Evolutionary conservation across 2,113 vertebrate genomes (phyloP), one percentile per base, ranked within the genome.

Genomic region (Channa maculata): DNA sequence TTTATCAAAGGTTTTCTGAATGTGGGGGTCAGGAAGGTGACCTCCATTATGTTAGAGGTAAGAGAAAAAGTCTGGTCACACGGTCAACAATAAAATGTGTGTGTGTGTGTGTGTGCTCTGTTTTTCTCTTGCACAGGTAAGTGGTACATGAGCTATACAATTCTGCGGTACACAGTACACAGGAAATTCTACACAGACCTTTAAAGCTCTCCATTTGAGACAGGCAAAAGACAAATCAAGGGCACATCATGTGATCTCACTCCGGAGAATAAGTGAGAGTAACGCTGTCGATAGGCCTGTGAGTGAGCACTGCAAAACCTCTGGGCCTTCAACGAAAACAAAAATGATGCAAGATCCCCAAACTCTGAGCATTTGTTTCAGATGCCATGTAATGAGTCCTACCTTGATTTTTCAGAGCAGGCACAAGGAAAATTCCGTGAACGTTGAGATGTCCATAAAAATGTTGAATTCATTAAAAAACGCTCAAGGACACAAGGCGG

Each of bases 391-490:
- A 34, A 37, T 45, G n/a, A 65, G 4, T 79, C 90, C 85, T 91
- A 91, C 90, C 90, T 90, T 86, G 8, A 58, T 70, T 74, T 24
- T 78, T 80, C 61, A 73, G 66, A 77, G 74, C 4, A 39, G 69
- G n/a, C 7, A 24, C 75, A 80, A 85, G 79, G 5, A 83, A 73
- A 70, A 45, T 38, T 71, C 33, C 33, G 5, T 2, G 14, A 73
- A 59, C 36, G 44, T 13, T 46, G 65, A 0, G 8, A 34, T 9
- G 3, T 65, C 61, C 41, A 38, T 34, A 72, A 2, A 73, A 1
- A 55, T 41, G 1, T 44, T 13, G 46, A 59, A 48, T 68, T 1
- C 33, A 5, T n/a, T 39, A 62, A 64, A 62, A 64, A 55, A 46
- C 45, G 14, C 49, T 50, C 50, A 65, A 81, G 54, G 54, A 81